phyloP scores from a whole-genome alignment of 1,140 invertebrate species.

The Drosophila pectinifera region DNA sequence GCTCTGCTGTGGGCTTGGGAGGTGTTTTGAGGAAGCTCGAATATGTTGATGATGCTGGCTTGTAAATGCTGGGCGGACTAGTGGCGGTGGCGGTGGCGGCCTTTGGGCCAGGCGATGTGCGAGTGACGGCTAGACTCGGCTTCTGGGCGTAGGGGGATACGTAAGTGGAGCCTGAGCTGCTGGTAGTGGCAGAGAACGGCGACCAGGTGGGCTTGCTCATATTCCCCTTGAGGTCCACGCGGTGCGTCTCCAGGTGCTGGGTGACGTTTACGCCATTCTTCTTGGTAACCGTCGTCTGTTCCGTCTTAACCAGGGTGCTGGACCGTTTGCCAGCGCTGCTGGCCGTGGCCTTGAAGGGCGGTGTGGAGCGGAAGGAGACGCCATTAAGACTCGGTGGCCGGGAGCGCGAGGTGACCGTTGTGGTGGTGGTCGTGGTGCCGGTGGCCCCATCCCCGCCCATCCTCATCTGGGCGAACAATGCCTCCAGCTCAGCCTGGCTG shows the following conservation, averaged over 20 bases:
- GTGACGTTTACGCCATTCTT: constrained; percentile 71
- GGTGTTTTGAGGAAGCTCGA: constrained; percentile 10
- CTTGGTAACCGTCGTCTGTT: constrained; percentile 69
- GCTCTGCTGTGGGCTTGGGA: background rate
- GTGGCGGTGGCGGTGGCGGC: background rate
- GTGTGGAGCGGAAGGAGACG: constrained; percentile 55
- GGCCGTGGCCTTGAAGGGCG: constrained; percentile 55
- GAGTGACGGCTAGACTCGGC: constrained; percentile 26
- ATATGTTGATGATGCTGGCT: constrained; percentile 3
- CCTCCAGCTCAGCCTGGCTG: constrained; percentile 63
- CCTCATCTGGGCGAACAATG: constrained; percentile 50
- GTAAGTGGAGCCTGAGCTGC: constrained; percentile 11
- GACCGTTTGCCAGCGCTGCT: constrained; percentile 51
- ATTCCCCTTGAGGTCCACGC: constrained; percentile 56
- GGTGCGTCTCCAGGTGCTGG: constrained; percentile 61
- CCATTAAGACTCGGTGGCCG: constrained; percentile 55
- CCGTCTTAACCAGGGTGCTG: constrained; percentile 59
- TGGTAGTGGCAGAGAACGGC: constrained; percentile 15
- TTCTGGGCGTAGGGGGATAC: constrained; percentile 52
- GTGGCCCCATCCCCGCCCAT: constrained; percentile 33
- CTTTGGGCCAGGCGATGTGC: constrained; percentile 34
- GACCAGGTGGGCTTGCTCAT: constrained; percentile 9
- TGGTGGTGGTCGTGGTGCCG: constrained; percentile 37
- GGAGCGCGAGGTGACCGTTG: constrained; percentile 26
- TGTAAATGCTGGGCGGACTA: constrained; percentile 13